These are phyloP conservation scores for Aricia agestis DNA, from an alignment of 1,140 invertebrate genomes.

Conservation along the genomic window DNA sequence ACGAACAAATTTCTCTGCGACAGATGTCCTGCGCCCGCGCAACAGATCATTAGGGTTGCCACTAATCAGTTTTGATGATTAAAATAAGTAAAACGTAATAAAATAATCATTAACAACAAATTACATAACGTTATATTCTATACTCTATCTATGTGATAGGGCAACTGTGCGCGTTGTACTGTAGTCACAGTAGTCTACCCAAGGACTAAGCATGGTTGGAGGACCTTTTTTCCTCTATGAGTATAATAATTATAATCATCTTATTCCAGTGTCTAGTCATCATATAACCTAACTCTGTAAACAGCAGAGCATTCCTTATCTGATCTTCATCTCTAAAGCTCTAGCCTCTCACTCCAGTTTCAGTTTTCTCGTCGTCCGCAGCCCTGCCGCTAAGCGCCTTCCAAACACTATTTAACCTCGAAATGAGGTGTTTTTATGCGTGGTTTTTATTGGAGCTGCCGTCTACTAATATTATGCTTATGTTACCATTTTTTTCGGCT, in stretches of 20 bases:
- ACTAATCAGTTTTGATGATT: neutral
- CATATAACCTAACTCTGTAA: no score
- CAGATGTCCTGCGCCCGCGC: constrained; percentile 46
- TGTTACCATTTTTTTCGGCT: constrained; percentile 67
- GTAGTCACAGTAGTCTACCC: no score
- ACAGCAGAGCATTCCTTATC: no score
- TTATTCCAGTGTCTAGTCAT: no score
- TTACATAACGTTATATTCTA: neutral
- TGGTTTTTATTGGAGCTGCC: constrained; percentile 59
- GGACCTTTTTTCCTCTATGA: no score
- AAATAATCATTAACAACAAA: neutral
- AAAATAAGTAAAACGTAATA: no score
- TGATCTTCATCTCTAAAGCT: neutral
- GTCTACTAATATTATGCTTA: constrained; percentile 73
- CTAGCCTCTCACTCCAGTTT: neutral
- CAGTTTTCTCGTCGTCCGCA: constrained; percentile 24
- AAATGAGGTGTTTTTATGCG: constrained; percentile 58
- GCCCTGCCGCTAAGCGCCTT: constrained; percentile 44
- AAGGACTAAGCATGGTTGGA: no score
- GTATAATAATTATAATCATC: no score
- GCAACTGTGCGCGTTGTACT: no score
- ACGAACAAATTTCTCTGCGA: constrained; percentile 43
- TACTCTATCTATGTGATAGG: no score
- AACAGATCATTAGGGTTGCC: constrained; percentile 31
- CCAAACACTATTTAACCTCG: constrained; percentile 66